These are phyloP conservation scores for Drepana falcataria DNA, from an alignment of 2,888 invertebrate genomes.

Conservation along the genomic window DNA sequence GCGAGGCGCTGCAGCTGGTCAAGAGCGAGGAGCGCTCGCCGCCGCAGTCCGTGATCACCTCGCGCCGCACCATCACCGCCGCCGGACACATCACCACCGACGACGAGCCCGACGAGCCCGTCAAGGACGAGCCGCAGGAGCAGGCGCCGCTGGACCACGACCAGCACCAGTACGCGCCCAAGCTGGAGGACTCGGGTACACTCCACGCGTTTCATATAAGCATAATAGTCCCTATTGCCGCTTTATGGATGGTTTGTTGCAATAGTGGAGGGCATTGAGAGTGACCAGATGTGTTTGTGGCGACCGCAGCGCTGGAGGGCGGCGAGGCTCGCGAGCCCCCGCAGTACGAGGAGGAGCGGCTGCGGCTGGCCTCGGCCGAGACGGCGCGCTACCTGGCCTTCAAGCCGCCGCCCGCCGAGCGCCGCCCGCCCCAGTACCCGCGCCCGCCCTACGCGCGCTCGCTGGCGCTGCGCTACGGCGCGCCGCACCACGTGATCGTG, in stretches of 20 bases:
- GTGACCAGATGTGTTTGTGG: no score
- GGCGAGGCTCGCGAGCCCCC: conserved; percentile 29
- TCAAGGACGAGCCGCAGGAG: conserved; percentile 64
- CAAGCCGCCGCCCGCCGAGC: conserved; percentile 49
- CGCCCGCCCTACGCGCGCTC: conserved; percentile 40
- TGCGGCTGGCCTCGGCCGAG: conserved; percentile 54
- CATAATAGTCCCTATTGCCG: no score
- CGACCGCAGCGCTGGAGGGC: conserved; percentile 4
- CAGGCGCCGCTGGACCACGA: conserved; percentile 35
- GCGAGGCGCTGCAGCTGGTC: conserved; percentile 63
- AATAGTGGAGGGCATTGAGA: no score
- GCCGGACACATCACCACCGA: conserved; percentile 78
- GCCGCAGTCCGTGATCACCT: conserved; percentile 75
- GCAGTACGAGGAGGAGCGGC: conserved; percentile 56
- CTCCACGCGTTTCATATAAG: background rate
- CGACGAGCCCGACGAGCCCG: conserved; percentile 46
- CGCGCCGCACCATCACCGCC: conserved; percentile 80
- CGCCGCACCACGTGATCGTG: conserved; percentile 57
- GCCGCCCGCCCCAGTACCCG: conserved; percentile 34
- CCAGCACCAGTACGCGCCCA: conserved; percentile 40
- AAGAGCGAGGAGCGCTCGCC: conserved; percentile 56
- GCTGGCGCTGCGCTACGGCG: conserved; percentile 53
- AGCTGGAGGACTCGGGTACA: conserved; percentile 29
- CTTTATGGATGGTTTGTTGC: no score
- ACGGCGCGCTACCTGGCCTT: conserved; percentile 63